phyloP scores from a whole-genome alignment of 2,888 invertebrate species.

The Drepanosiphum platanoidis region DNA sequence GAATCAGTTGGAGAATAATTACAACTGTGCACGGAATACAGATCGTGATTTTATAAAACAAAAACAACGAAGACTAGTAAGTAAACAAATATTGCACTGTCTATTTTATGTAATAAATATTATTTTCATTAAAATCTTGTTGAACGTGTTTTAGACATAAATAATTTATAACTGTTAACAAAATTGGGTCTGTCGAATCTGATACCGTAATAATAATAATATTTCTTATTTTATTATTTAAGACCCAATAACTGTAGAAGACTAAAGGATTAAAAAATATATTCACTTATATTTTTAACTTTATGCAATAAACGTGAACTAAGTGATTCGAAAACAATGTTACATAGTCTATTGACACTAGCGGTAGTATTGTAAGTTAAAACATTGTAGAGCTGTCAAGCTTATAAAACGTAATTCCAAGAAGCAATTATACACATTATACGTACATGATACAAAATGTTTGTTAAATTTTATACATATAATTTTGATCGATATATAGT shows the following conservation, averaged over 20 bases:
- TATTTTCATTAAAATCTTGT: too few species aligned
- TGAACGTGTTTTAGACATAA: too few species aligned
- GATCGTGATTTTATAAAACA: too few species aligned
- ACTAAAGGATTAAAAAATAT: neutral
- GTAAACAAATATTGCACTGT: too few species aligned
- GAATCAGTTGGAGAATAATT: conserved; percentile 7
- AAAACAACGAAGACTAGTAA: too few species aligned
- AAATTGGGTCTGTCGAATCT: too few species aligned
- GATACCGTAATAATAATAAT: too few species aligned
- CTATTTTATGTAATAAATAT: too few species aligned
- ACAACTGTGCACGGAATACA: too few species aligned
- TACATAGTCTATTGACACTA: neutral
- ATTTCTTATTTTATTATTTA: too few species aligned
- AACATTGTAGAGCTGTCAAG: neutral
- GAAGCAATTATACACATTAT: neutral
- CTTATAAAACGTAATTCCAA: neutral
- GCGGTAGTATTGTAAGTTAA: neutral
- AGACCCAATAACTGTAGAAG: too few species aligned
- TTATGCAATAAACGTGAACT: neutral
- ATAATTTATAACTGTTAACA: too few species aligned
- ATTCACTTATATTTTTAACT: neutral
- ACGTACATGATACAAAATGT: neutral
- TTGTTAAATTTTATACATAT: neutral
- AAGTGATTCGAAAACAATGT: neutral
- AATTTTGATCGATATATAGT: neutral